Evolutionary conservation across 35 echinoderm and acorn worm genomes (phyloP).

Genomic region (Antedon bifida): DNA sequence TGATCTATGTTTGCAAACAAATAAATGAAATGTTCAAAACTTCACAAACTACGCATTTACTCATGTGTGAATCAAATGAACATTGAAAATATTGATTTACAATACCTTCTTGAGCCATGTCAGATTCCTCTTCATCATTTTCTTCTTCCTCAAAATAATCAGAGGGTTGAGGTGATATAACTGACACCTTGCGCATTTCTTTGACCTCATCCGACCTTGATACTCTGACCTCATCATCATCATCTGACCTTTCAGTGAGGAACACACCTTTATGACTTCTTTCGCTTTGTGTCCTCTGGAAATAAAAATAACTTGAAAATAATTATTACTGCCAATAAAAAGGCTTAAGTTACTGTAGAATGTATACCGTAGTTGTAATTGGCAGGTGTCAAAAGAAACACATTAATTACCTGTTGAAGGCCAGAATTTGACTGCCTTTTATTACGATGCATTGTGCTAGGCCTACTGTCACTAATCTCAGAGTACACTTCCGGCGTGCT

Average conservation of each 20-base stretch:
- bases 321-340: too few relatives aligned
- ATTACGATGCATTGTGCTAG: not conserved
- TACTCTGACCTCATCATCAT: too few relatives aligned
- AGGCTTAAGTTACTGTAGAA: too few relatives aligned
- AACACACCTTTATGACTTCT: not conserved
- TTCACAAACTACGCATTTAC: too few relatives aligned
- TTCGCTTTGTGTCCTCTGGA: not conserved
- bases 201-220: not conserved
- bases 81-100: not conserved
- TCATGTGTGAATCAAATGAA: too few relatives aligned
- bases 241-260: not conserved
- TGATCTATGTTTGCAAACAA: not conserved
- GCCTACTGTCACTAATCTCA: not conserved
- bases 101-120: not conserved
- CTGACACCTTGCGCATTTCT: not conserved
- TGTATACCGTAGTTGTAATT: too few relatives aligned
- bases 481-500: not conserved
- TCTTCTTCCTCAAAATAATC: not conserved
- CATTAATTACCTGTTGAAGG: not conserved
- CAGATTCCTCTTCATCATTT: not conserved
- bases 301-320: too few relatives aligned
- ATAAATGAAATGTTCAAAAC: too few relatives aligned
- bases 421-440: not conserved
- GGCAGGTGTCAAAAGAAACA: too few relatives aligned
- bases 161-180: not conserved